Evolutionary conservation across 2,113 vertebrate genomes (phyloP).

Genomic region (Forbesichthys papilliferus): DNA sequence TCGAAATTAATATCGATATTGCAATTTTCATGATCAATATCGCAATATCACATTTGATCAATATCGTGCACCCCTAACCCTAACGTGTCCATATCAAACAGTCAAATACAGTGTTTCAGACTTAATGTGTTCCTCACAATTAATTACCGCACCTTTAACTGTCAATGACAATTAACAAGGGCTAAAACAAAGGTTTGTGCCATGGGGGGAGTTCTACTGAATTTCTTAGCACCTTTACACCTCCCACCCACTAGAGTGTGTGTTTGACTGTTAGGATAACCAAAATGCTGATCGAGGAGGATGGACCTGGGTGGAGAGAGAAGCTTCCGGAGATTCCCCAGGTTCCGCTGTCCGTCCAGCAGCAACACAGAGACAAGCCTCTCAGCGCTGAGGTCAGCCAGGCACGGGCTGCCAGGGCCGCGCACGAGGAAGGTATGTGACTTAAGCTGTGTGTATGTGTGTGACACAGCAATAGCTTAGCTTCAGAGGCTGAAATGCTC

Average conservation of each 20-base stretch:
- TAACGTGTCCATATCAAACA: no score
- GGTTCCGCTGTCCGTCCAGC: constrained; percentile 83
- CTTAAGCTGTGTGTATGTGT: neutral
- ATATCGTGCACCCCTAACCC: no score
- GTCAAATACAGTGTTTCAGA: no score
- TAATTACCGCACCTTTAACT: no score
- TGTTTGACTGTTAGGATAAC: constrained; percentile 82
- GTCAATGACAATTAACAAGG: no score
- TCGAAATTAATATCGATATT: no score
- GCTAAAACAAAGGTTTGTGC: no score
- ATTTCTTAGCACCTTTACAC: neutral
- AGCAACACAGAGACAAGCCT: constrained; percentile 74
- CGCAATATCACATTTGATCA: no score
- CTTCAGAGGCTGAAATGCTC: neutral
- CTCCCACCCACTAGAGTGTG: neutral
- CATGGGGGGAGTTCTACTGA: neutral
- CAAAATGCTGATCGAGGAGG: constrained; percentile 87
- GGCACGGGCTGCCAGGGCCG: constrained; percentile 65
- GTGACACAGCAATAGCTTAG: neutral
- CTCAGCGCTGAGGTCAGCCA: constrained; percentile 61
- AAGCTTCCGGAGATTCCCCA: constrained; percentile 86
- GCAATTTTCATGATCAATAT: no score
- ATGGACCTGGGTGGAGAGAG: constrained; percentile 88
- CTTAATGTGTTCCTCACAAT: no score
- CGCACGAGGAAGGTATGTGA: constrained; percentile 69